Percentiles rank a stretch among this genome's conserved stretches.
These are phyloP conservation scores for Acropternis orthonyx DNA, from an alignment of 2,797 vertebrate species.

Conservation along the genomic window DNA sequence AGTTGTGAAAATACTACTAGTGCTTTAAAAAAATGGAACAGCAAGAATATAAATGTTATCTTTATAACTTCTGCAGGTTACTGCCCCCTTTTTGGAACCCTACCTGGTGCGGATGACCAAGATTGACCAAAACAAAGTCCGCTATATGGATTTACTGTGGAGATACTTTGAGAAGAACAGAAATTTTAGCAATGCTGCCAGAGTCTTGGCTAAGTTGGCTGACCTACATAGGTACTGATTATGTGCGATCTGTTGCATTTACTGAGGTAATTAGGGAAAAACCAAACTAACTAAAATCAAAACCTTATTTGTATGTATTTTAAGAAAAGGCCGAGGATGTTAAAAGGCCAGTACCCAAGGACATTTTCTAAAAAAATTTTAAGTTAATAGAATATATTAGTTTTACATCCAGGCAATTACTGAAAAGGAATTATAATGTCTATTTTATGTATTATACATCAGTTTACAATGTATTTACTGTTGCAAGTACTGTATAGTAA, in stretches of 20 bases:
- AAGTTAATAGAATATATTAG: not conserved
- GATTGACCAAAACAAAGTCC: conserved; percentile 94
- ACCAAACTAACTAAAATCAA: not conserved
- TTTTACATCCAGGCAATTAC: not conserved
- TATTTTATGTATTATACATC: not conserved
- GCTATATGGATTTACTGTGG: conserved; percentile 97
- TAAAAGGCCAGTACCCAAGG: not conserved
- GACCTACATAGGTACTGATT: conserved; percentile 91
- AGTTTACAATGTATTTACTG: not conserved
- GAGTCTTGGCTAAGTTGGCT: conserved; percentile 89
- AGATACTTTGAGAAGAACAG: conserved; percentile 95
- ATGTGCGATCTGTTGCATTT: not conserved
- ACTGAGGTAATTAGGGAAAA: not conserved
- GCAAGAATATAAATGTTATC: not conserved
- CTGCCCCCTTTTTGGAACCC: conserved; percentile 93
- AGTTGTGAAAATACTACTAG: not conserved
- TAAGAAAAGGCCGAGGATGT: not conserved
- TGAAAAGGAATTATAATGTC: not conserved
- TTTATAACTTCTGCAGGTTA: conserved; percentile 79
- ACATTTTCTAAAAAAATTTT: not conserved
- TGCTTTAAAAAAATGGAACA: not conserved
- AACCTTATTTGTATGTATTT: not conserved
- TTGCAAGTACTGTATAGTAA: not conserved
- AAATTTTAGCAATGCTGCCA: conserved; percentile 92
- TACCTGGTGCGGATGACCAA: conserved; percentile 95